Base-by-base conservation (phyloP, 2,797 vertebrate genomes). In the Anomalospiza imberbis region DNA sequence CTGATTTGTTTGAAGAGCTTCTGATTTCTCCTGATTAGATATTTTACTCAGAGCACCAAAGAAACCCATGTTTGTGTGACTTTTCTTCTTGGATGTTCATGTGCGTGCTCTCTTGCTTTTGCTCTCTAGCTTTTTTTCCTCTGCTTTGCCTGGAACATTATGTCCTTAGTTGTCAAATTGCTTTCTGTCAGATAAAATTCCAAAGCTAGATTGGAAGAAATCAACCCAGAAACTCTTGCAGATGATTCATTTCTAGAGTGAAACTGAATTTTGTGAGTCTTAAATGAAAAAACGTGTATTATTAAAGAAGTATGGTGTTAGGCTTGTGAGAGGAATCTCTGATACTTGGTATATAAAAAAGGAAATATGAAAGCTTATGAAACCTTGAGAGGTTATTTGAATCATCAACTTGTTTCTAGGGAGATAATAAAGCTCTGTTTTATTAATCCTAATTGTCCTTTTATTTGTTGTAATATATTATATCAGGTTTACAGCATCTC, bases 121-220 rank as follows among this genome's bases (percentile, higher is more conserved):
- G 0, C 47, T 61, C 50, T 50, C 36, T 66, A 1, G 2, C 19
- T 29, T 81, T 91, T 88, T 88, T 91, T 68, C 10, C 36, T 82
- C 60, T 67, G 20, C 44, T 91, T 87, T 85, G n/a, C 77, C 77
- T 88, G 73, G 73, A 93, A 94, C 36, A 57, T 61, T 90, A 54
- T 82, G 67, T 87, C 66, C 91, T 97, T 89, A 76, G 55, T 95
- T 97, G 88, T 97, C 91, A 97, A 87, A 87, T 83, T 93, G 77
- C 70, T 76, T 95, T 97, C 45, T 95, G 73, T 89, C 87, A 93
- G 51, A 81, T 90, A 87, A 94, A 86, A 89, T 96, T 93, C 84
- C 82, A 93, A 65, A 93, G 79, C 70, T 85, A 91, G 89, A 92
- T 84, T 93, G 88, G 61, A 95, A 94, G 61, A 94, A 95, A 93